Conservation (phyloP, 2,888 invertebrate species). For the Entomobrya proxima region DNA sequence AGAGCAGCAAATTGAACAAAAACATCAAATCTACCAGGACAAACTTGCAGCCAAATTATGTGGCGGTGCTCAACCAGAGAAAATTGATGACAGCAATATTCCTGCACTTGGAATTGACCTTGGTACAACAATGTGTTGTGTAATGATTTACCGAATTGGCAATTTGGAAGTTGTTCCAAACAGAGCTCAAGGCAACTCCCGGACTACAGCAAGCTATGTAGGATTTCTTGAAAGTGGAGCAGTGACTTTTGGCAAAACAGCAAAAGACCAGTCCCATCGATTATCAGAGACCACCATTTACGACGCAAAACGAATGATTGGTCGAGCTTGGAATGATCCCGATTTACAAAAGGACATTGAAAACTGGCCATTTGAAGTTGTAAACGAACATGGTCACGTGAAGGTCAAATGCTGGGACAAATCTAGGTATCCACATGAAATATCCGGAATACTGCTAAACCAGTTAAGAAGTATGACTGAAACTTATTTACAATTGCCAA, state of each 20-base stretch:
- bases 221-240: constrained; percentile 67
- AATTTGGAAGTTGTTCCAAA: neutral
- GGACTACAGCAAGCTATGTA: constrained; percentile 59
- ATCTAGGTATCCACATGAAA: neutral
- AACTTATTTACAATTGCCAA: neutral
- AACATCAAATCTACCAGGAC: too few relatives aligned
- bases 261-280: constrained; percentile 75
- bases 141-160: neutral
- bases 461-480: neutral
- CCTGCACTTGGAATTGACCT: neutral
- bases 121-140: neutral
- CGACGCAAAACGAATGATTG: constrained; percentile 78
- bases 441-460: neutral
- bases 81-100: too few relatives aligned
- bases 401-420: neutral
- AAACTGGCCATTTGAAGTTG: neutral
- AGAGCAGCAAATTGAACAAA: too few relatives aligned
- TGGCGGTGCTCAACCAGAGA: too few relatives aligned
- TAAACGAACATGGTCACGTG: neutral
- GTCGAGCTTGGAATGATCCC: neutral
- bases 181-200: constrained; percentile 11
- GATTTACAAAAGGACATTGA: neutral
- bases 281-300: constrained; percentile 90
- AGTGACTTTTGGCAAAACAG: constrained; percentile 72
- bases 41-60: too few relatives aligned